Evolutionary conservation across 2,113 vertebrate species (phyloP).

Genomic region (Alethe castanea): DNA sequence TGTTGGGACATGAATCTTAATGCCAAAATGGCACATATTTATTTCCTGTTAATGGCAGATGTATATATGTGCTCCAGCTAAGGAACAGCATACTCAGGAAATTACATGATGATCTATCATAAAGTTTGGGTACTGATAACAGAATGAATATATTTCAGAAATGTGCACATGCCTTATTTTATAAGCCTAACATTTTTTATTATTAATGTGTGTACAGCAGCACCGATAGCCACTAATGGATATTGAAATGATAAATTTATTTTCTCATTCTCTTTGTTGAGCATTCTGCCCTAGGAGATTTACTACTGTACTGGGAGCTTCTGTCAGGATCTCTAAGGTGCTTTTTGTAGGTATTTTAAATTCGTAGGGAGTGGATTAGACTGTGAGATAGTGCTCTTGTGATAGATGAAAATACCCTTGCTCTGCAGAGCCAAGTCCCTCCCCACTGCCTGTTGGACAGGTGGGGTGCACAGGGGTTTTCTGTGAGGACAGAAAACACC

Average conservation of each 20-base stretch:
- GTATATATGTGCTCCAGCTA: background rate
- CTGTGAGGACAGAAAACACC: accelerated
- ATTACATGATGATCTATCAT: slow-evolving; percentile 24
- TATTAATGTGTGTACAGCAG: slow-evolving; percentile 13
- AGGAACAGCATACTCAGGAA: slow-evolving; percentile 16
- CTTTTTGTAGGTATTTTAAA: background rate
- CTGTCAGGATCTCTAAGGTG: background rate
- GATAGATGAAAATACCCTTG: background rate
- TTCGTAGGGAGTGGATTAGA: background rate
- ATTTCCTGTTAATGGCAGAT: slow-evolving; percentile 52
- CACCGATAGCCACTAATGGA: slow-evolving; percentile 23
- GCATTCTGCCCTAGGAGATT: background rate
- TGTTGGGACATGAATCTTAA: slow-evolving; percentile 31
- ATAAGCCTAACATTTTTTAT: slow-evolving; percentile 23
- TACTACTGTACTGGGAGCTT: background rate
- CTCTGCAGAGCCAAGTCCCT: background rate
- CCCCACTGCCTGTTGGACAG: background rate
- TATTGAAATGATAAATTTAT: slow-evolving; percentile 25
- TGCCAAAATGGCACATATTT: slow-evolving; percentile 43
- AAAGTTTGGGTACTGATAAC: slow-evolving; percentile 27
- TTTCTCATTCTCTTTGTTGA: slow-evolving; percentile 10
- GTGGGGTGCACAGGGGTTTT: background rate
- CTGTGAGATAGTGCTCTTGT: background rate
- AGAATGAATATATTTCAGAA: slow-evolving; percentile 27
- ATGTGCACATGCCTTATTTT: slow-evolving; percentile 24